Evolutionary conservation across 2,113 vertebrate genomes (phyloP).

Genomic region (Brevimyrus niger): DNA sequence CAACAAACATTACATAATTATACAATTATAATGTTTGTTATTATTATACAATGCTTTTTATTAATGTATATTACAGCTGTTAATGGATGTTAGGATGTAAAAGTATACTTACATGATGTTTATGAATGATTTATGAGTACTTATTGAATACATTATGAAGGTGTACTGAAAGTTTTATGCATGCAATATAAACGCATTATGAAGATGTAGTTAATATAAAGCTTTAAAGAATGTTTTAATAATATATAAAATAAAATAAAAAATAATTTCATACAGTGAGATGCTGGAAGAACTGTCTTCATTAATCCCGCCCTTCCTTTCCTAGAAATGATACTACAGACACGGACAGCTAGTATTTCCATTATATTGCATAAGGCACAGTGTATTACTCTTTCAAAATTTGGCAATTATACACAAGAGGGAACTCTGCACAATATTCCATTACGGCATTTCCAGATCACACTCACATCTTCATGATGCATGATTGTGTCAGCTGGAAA

Average conservation of each 20-base stretch:
- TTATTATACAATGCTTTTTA: no score
- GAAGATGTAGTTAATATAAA: no score
- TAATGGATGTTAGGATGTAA: no score
- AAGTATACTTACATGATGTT: no score
- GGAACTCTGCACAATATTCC: not conserved
- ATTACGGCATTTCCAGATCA: not conserved
- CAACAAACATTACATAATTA: no score
- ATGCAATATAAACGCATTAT: no score
- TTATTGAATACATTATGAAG: no score
- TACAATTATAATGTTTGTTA: no score
- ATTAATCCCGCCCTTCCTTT: not conserved
- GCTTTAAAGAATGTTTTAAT: not conserved
- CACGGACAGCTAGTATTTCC: not conserved
- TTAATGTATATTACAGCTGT: no score
- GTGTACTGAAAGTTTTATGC: no score
- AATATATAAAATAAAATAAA: not conserved
- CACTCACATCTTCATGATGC: not conserved
- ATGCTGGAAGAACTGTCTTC: not conserved
- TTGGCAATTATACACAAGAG: not conserved
- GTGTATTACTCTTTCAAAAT: not conserved
- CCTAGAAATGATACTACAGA: not conserved
- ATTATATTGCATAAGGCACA: not conserved
- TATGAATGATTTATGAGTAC: no score
- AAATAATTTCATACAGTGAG: not conserved
- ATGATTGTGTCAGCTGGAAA: not conserved